Evolutionary conservation across 2,888 invertebrate genomes (phyloP).

Genomic region (Cephus nigrinus): DNA sequence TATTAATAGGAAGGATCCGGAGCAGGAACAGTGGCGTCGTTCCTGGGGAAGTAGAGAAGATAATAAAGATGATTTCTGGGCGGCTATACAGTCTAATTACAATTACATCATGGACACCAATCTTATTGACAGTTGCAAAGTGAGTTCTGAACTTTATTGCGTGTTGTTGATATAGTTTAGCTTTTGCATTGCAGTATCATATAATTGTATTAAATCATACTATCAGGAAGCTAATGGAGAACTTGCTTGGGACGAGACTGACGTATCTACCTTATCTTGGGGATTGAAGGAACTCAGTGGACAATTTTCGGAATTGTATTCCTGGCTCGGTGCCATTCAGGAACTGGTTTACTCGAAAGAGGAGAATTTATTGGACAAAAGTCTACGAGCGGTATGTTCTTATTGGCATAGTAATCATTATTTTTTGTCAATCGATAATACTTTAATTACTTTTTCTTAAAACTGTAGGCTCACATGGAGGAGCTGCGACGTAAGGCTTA

Average conservation of each 20-base stretch:
- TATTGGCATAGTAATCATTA: slow-evolving; percentile 6
- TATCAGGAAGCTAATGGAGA: slow-evolving; percentile 82
- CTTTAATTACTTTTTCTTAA: not conserved
- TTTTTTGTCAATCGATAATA: not conserved
- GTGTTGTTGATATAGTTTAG: not conserved
- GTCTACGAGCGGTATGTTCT: slow-evolving; percentile 74
- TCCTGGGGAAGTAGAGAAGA: slow-evolving; percentile 84
- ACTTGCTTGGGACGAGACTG: slow-evolving; percentile 74
- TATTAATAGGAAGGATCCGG: slow-evolving; percentile 73
- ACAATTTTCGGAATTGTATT: slow-evolving; percentile 84
- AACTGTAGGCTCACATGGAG: slow-evolving; percentile 78
- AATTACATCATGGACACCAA: slow-evolving; percentile 96
- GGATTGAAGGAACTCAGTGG: slow-evolving; percentile 80
- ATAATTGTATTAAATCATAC: slow-evolving; percentile 27
- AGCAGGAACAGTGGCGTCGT: slow-evolving; percentile 78
- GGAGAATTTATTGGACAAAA: slow-evolving; percentile 76
- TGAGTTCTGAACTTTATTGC: slow-evolving; percentile 47
- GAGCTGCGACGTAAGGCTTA: slow-evolving; percentile 80
- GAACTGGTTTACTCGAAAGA: slow-evolving; percentile 82
- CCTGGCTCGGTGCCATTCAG: slow-evolving; percentile 84
- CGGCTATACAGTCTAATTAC: slow-evolving; percentile 89
- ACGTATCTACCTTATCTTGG: slow-evolving; percentile 73
- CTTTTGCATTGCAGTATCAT: no score
- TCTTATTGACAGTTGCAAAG: slow-evolving; percentile 88
- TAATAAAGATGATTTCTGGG: slow-evolving; percentile 91